phyloP scores from a whole-genome alignment of 2,113 vertebrate species.

The Neodon shergylaensis region DNA sequence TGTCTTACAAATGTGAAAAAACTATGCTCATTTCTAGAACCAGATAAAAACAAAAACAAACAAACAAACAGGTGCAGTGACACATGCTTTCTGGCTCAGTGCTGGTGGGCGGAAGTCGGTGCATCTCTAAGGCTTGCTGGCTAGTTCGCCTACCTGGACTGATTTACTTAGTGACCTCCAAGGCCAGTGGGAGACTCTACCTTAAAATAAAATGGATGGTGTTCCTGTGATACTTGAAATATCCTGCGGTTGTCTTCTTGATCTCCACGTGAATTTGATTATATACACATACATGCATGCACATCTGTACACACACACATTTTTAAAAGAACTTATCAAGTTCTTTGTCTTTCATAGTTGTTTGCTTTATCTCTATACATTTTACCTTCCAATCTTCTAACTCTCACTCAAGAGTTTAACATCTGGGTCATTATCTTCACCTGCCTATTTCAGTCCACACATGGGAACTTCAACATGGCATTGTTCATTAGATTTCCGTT shows the following conservation, averaged over 20 bases:
- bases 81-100: not conserved
- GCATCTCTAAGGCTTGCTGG: not conserved
- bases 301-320: not conserved
- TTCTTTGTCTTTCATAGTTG: not conserved
- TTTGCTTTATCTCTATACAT: not conserved
- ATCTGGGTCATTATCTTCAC: not conserved
- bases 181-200: not conserved
- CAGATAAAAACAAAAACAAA: not conserved
- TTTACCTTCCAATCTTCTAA: constrained; percentile 7
- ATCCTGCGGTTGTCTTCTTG: not conserved
- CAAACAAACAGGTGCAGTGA: not conserved
- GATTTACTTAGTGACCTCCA: not conserved
- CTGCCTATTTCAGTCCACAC: not conserved
- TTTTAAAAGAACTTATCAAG: not conserved
- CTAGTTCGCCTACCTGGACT: not conserved
- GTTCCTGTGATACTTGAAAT: not conserved
- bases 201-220: not conserved
- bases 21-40: not conserved
- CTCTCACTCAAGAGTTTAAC: not conserved
- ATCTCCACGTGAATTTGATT: not conserved
- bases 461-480: not conserved
- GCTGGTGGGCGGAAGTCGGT: not conserved
- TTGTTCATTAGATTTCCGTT: not conserved
- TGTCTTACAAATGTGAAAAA: not conserved
- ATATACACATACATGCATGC: not conserved